Percentiles rank a stretch among this genome's conserved stretches.
phyloP scores from a whole-genome alignment of 2,888 invertebrate genomes.

The Nowickia ferox region DNA sequence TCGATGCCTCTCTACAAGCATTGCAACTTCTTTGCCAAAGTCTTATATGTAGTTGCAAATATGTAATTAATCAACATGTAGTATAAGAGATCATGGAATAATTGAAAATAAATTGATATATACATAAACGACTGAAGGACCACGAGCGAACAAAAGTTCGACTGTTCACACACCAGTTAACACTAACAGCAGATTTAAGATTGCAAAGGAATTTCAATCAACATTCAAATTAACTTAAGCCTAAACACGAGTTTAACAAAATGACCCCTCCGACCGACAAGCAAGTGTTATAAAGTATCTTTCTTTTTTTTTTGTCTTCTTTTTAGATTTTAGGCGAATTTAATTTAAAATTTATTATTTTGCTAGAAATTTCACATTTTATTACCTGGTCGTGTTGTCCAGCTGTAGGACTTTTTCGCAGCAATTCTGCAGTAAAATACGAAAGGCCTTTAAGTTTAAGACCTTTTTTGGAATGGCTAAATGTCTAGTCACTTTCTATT shows the following conservation, averaged over 20 bases:
- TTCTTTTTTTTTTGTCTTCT: neutral
- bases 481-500: neutral
- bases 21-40: neutral
- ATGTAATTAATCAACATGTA: constrained; percentile 63
- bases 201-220: constrained; percentile 36
- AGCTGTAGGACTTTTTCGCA: constrained; percentile 13
- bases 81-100: constrained; percentile 59
- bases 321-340: neutral
- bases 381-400: constrained; percentile 37
- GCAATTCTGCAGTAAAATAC: neutral
- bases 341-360: constrained; percentile 59
- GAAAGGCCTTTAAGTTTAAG: neutral
- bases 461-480: neutral
- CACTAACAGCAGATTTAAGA: constrained; percentile 10
- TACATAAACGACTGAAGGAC: constrained; percentile 2
- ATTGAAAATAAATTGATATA: constrained; percentile 63
- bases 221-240: constrained; percentile 34
- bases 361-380: constrained; percentile 37
- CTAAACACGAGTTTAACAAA: constrained; percentile 32
- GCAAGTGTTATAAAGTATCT: neutral
- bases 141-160: constrained; percentile 13
- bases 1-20: too few relatives aligned
- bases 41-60: constrained; percentile 37
- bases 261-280: constrained; percentile 6
- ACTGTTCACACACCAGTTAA: constrained; percentile 51